Conservation (phyloP, 2,797 vertebrate genomes). For the Notoglanidium macrostoma region DNA sequence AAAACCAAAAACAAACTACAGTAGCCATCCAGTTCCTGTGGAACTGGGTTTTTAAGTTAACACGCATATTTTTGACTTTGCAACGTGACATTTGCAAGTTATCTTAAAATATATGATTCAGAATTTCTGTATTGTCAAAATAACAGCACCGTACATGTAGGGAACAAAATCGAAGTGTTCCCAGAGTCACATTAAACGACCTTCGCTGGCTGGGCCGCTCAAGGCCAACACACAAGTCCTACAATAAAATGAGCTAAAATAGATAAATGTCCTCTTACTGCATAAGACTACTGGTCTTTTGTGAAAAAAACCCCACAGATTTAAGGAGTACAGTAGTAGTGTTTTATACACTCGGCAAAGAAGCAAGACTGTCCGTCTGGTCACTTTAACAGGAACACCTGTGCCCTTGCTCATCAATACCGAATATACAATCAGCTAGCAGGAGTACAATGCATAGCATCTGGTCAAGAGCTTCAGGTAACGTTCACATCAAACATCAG, state of each 20-base stretch:
- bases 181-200: slow-evolving; percentile 16
- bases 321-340: slow-evolving; percentile 46
- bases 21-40: slow-evolving; percentile 35
- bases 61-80: neutral
- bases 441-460: neutral
- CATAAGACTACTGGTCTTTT: slow-evolving; percentile 6
- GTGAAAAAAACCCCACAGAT: neutral
- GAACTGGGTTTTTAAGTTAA: slow-evolving; percentile 37
- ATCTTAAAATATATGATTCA: neutral
- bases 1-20: neutral
- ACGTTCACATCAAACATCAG: neutral
- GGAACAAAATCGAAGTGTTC: slow-evolving; percentile 17
- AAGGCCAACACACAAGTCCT: neutral
- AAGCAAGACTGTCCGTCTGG: slow-evolving; percentile 3
- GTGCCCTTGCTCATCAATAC: neutral
- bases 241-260: neutral
- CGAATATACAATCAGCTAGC: neutral
- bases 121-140: slow-evolving; percentile 14
- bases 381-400: neutral
- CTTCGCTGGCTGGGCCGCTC: neutral
- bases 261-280: neutral
- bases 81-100: neutral
- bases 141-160: slow-evolving; percentile 19
- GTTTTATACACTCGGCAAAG: slow-evolving; percentile 44
- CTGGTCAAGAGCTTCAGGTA: neutral